phyloP scores from a whole-genome alignment of 1,140 invertebrate species.

The honey bee (Apis mellifera) region Amel_HAv3.1 CM009939.2:5814001-5814500 shows the following conservation, averaged over 20 bases:
- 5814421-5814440: not conserved
- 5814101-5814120: not conserved
- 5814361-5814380: not conserved
- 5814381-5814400: not conserved
- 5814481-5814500: not conserved
- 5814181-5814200: slow-evolving; percentile 18
- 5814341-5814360: not conserved
- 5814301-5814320: not conserved
- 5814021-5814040: too few relatives aligned
- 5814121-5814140: not conserved
- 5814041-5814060: too few relatives aligned
- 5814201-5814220: not conserved
- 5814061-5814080: slow-evolving; percentile 23
- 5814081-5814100: slow-evolving; percentile 8
- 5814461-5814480: not conserved
- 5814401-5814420: not conserved
- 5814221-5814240: not conserved
- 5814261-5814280: not conserved
- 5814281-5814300: not conserved
- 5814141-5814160: slow-evolving; percentile 6
- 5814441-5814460: not conserved
- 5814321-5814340: not conserved
- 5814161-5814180: slow-evolving; percentile 1
- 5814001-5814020: not conserved
- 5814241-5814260: not conserved